A percentile compares a stretch with the other conserved stretches of the same genome.
Evolutionary conservation across 2,888 invertebrate genomes (phyloP).

Genomic region (Spisula solida): DNA sequence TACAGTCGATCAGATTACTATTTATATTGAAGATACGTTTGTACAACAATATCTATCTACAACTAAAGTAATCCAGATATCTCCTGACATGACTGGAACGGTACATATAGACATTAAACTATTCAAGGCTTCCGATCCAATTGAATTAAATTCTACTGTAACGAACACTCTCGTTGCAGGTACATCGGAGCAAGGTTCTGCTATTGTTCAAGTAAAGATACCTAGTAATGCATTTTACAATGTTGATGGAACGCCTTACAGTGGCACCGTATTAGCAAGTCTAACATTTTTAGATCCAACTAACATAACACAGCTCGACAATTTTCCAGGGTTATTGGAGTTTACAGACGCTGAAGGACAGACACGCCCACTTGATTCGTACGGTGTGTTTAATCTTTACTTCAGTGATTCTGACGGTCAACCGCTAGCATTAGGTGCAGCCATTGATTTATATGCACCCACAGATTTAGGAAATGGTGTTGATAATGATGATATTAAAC

Average conservation of each 20-base stretch:
- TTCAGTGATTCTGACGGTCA: neutral
- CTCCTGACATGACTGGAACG: constrained; percentile 5
- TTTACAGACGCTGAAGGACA: constrained; percentile 17
- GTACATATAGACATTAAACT: constrained; percentile 2
- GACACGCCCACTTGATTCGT: neutral
- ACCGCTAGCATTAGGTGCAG: neutral
- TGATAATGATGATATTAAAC: neutral
- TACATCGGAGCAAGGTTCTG: neutral
- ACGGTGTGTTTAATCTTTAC: constrained; percentile 20
- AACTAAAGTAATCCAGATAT: neutral
- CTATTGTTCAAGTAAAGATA: constrained; percentile 9
- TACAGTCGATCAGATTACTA: neutral
- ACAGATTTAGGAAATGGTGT: neutral
- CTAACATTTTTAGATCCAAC: constrained; percentile 26
- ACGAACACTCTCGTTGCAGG: constrained; percentile 8
- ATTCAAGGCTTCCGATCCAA: neutral
- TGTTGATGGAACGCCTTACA: constrained; percentile 6
- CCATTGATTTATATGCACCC: neutral
- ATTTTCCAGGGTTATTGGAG: neutral
- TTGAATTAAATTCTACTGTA: constrained; percentile 10
- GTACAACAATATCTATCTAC: neutral
- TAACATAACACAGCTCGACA: neutral
- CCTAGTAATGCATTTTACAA: constrained; percentile 17
- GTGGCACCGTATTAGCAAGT: constrained; percentile 11
- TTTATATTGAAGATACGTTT: neutral